Conservation (phyloP, 2,113 vertebrate genomes). For the Anolis carolinensis region DNA sequence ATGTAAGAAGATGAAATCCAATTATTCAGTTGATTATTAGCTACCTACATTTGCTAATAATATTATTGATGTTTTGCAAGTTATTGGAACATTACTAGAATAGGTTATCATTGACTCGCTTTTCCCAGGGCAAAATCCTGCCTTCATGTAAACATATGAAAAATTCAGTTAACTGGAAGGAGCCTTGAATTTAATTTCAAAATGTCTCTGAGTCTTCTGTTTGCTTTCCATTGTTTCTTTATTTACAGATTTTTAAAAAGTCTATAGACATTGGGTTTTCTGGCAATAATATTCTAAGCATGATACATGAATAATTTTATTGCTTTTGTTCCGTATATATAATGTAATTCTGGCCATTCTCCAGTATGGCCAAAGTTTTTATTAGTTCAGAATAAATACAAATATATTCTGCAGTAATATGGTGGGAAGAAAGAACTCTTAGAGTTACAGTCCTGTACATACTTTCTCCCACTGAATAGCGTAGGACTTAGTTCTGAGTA, state of each 20-base stretch:
- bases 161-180: neutral
- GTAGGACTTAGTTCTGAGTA: neutral
- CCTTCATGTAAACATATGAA: neutral
- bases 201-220: conserved; percentile 41
- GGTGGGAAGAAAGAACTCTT: neutral
- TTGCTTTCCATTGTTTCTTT: conserved; percentile 49
- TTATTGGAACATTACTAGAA: neutral
- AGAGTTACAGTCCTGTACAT: neutral
- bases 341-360: conserved; percentile 34
- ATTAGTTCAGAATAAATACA: conserved; percentile 17
- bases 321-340: conserved; percentile 19
- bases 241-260: conserved; percentile 17
- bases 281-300: neutral
- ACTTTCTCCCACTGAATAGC: neutral
- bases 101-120: neutral
- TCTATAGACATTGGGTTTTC: conserved; percentile 3
- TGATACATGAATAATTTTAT: conserved; percentile 21
- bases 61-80: neutral
- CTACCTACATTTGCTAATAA: neutral
- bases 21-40: conserved; percentile 1
- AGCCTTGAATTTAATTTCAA: conserved; percentile 7
- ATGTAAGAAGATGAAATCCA: conserved; percentile 32
- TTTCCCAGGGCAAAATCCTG: neutral
- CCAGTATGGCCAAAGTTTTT: conserved; percentile 31
- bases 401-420: conserved; percentile 27